phyloP scores from a whole-genome alignment of 92 coral and sea anemone genomes.

The Isaurus tuberculatus region DNA sequence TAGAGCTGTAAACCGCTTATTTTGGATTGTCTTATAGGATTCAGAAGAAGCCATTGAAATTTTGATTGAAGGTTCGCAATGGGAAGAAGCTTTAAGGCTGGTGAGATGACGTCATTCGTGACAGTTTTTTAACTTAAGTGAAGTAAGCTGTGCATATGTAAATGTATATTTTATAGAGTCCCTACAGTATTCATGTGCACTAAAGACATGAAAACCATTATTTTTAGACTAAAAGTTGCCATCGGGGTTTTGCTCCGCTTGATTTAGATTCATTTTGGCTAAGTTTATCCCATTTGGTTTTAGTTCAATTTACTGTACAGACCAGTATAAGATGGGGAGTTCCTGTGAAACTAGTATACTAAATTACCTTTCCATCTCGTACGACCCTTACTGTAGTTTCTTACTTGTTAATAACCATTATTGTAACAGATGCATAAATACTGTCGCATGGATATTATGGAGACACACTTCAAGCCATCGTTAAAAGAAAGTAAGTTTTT shows the following conservation, averaged over 20 bases:
- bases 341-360: too few relatives aligned
- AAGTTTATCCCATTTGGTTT: too few relatives aligned
- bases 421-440: slow-evolving; percentile 82
- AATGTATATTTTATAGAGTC: background rate
- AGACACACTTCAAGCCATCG: slow-evolving; percentile 90
- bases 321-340: too few relatives aligned
- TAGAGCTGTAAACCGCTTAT: background rate
- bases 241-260: too few relatives aligned
- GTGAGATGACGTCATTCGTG: slow-evolving; percentile 46
- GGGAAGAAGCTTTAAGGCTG: slow-evolving; percentile 97
- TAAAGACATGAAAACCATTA: too few relatives aligned
- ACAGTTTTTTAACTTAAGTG: background rate
- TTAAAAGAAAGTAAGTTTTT: slow-evolving; percentile 76
- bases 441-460: slow-evolving; percentile 83
- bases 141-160: background rate
- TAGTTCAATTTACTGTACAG: too few relatives aligned
- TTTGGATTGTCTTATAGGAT: slow-evolving; percentile 60
- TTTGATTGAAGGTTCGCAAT: slow-evolving; percentile 81
- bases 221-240: too few relatives aligned
- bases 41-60: slow-evolving; percentile 92
- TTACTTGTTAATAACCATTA: background rate
- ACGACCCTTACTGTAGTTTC: too few relatives aligned
- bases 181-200: too few relatives aligned
- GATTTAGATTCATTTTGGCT: too few relatives aligned
- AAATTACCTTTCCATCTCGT: too few relatives aligned